Percentiles rank a stretch among this genome's conserved stretches.
Evolutionary conservation across 2,797 vertebrate genomes (phyloP).

Genomic region (Oreortyx pictus): DNA sequence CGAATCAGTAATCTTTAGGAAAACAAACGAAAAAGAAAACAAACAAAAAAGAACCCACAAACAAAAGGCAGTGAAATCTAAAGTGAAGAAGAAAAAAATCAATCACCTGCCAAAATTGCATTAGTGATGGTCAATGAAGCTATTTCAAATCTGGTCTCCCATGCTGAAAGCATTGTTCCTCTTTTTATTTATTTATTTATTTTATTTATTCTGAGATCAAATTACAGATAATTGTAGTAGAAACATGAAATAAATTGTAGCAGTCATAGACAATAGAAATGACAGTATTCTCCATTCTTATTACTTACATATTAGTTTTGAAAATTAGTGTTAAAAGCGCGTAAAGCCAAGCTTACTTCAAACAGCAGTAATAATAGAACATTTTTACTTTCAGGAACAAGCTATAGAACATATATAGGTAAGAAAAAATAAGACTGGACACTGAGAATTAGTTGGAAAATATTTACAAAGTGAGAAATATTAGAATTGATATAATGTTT

Average conservation of each 20-base stretch:
- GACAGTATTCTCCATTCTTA: background rate
- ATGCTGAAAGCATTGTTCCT: background rate
- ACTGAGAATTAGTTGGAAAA: background rate
- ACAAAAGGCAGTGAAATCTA: background rate
- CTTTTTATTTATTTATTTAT: background rate
- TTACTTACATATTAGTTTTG: background rate
- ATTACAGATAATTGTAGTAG: background rate
- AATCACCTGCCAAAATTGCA: background rate
- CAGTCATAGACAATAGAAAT: background rate
- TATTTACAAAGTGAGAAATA: background rate
- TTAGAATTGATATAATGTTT: background rate
- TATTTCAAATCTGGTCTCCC: constrained; percentile 33
- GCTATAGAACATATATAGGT: background rate
- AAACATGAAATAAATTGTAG: background rate
- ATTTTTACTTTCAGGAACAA: background rate
- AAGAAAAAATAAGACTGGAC: fast-evolving
- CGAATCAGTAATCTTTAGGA: background rate
- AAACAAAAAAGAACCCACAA: background rate
- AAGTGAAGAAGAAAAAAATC: constrained; percentile 7
- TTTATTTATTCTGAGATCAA: background rate
- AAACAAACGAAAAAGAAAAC: background rate
- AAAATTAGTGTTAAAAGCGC: background rate
- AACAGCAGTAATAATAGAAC: background rate
- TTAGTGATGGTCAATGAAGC: constrained; percentile 11
- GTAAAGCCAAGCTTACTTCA: background rate